Base-by-base conservation (phyloP, 2,888 invertebrate species). In the Tetranychus truncatus region DNA sequence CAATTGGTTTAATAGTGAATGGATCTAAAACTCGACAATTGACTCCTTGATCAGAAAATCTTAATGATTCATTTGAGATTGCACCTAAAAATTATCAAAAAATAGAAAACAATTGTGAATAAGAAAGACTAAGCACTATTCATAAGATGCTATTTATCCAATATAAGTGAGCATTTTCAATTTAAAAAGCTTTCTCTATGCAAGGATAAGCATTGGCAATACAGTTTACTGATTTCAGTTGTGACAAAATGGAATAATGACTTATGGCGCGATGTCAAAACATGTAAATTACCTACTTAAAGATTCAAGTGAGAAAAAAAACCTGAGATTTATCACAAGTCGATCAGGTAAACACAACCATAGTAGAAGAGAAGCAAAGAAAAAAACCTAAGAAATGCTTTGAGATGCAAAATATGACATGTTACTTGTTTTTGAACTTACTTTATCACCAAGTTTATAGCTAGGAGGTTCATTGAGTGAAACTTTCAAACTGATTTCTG, bases 1-100 rank as follows among this genome's bases (percentile, higher is more conserved):
- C 99, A 79, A 99, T 85, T 0, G 99, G 99, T 84, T 99, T 97
- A 77, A 97, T 85, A 15, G 96, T 95, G 85, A 96, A 99, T 7
- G 91, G 92, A 86, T 99, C 99, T 82, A 99, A 82, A 34, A 99
- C 89, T 71, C 95, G 87, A 0, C 89, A 88, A 76, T 88, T 85
- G 74, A 95, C 85, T 34, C 84, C 84, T n/a, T 83, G 82, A 80
- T 88, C 87, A 9, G 85, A 86, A 76, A 97, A 24, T 24, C 24
- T 24, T 24, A 1, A 24, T 1, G 24, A 24, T 1, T 2, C 24
- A 24, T 24, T 24, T 24, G 24, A 24, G 24, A 24, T 24, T 24
- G 24, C 24, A 24, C 24, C 24, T 24, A 24, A 24, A 24, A 24
- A 24, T 24, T 24, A 1, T 24, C 24, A 24, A 24, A 2, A 24